Base-by-base conservation (phyloP, 2,888 invertebrate genomes). In the Erebia aethiops region DNA sequence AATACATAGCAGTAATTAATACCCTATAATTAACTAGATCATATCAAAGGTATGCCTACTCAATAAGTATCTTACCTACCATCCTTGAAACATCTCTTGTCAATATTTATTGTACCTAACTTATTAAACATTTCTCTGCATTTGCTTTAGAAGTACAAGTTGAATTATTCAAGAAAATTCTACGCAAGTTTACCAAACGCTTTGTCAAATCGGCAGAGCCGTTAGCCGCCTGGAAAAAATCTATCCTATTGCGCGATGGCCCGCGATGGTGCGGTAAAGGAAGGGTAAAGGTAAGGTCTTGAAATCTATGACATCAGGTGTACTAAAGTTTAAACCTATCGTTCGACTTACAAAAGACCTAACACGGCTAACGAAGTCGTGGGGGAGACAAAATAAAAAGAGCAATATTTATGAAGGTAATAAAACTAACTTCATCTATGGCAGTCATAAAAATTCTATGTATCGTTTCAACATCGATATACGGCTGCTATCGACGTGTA, bases 361-460 rank as follows among this genome's bases (percentile, higher is more conserved):
- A 46, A 14, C 18, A 57, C 35, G 46, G 46, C 57, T 58, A 58
- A 58, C 57, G 58, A 67, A 58, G 46, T 26, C 49, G 57, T 18
- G 21, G 66, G 69, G 72, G 80, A 76, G 82, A 80, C 79, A 76
- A 74, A 81, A 82, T 66, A 67, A 69, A 71, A 72, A 63, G 62
- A 56, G 71, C 74, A 74, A 73, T 73, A 74, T 75, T 75, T 75
- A 75, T 75, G 75, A 68, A 71, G 71, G 73, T 58, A 75, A 74
- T 75, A 73, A 74, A 71, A 73, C 65, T 65, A 70, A 70, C 54
- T 73, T 71, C 73, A 74, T 74, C 69, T 74, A 71, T 73, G 21
- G 60, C 69, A 67, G 74, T 74, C 69, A 57, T 74, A 72, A 73
- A 69, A 61, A 58, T 67, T 70, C 66, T 73, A 63, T 71, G 69